Percentiles rank a stretch among this genome's conserved stretches.
Evolutionary conservation across 1,140 invertebrate genomes (phyloP).

Genomic region (Riptortus pedestris): DNA sequence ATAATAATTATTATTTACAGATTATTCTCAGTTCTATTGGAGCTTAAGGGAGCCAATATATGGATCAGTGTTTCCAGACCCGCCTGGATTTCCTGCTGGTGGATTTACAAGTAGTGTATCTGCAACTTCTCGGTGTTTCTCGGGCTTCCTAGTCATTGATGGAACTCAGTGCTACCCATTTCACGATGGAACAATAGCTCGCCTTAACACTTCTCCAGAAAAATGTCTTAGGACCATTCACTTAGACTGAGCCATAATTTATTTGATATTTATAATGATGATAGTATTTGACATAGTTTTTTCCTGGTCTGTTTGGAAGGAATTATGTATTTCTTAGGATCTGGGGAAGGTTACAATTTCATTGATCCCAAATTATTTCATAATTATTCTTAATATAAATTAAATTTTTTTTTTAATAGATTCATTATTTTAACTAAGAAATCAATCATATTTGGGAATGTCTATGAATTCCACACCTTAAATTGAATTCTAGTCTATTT

Average conservation of each 20-base stretch:
- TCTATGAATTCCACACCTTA: too few species aligned
- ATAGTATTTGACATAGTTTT: too few species aligned
- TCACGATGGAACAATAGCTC: constrained; percentile 83
- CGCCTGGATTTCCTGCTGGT: constrained; percentile 53
- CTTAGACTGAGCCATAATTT: neutral
- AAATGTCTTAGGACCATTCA: constrained; percentile 67
- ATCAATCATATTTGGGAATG: too few species aligned
- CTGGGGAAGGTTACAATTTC: too few species aligned
- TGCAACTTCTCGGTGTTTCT: constrained; percentile 81
- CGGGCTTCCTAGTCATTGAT: constrained; percentile 92
- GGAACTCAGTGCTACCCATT: constrained; percentile 89
- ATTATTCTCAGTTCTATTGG: constrained; percentile 68
- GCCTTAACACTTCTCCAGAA: constrained; percentile 70
- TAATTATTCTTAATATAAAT: too few species aligned
- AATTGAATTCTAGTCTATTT: too few species aligned
- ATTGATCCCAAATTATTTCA: too few species aligned
- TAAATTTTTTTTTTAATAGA: too few species aligned
- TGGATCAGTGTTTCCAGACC: constrained; percentile 60
- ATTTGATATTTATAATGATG: too few species aligned
- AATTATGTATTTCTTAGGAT: too few species aligned
- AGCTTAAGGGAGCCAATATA: constrained; percentile 85
- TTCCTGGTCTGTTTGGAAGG: too few species aligned
- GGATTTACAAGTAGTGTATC: constrained; percentile 58
- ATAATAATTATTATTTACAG: constrained; percentile 46
- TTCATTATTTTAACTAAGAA: too few species aligned